Evolutionary conservation across 1,140 invertebrate species (phyloP), one percentile per base, ranked within the genome.

Genomic region (Pogonognathellus flavescens): DNA sequence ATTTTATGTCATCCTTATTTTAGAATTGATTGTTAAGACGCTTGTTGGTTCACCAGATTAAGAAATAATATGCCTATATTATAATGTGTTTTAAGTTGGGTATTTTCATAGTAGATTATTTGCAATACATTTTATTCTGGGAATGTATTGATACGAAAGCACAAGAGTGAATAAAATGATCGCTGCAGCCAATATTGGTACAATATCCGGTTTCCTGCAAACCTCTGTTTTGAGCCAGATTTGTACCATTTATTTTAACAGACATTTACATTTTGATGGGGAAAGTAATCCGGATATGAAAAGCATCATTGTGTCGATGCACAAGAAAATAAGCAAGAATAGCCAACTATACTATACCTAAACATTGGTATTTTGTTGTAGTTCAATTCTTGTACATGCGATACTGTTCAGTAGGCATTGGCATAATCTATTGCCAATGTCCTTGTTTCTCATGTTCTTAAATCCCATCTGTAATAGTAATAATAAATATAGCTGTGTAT

Each of bases 201-300:
- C 82, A 86, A 86, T 86, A 83, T 83, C 82, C 82, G 85, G 85
- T 83, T 82, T 86, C 80, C 85, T 81, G 59, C 62, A 62, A 52
- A 22, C 70, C 49, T 76, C 31, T 76, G 70, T 31, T 76, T 25
- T 18, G 41, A 9, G n/a, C 14, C 13, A 50, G 31, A 49, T 76
- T 50, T 50, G 31, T n/a, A 41, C 1, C 31, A 41, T 41, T 41
- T 76, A 14, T 31, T n/a, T 49, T 76, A 25, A 76, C 41, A 41
- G 70, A 57, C 85, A 86, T 86, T 86, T 86, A 83, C 85, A 86
- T 83, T 83, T 83, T 80, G 52, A 86, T 59, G 82, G 66, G 60
- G 25, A 76, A 76, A 31, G 70, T 14, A 41, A 25, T n/a, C 31
- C 41, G 25, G 70, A 76, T 76, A 14, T 76, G 41, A 16, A 76